Evolutionary conservation across 2,888 invertebrate genomes (phyloP).

Genomic region (Linnaemya vulpina): DNA sequence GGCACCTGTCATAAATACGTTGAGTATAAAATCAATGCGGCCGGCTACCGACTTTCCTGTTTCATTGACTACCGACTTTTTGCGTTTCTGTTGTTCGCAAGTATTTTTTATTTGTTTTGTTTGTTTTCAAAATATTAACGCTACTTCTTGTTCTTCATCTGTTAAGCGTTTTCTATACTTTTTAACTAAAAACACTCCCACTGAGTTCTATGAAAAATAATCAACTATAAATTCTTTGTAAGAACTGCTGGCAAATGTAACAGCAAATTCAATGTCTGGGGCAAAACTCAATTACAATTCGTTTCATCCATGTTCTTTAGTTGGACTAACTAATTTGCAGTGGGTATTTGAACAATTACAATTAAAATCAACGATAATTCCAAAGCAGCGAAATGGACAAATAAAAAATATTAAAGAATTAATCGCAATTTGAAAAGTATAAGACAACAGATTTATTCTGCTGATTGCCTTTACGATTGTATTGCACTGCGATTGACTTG

Average conservation of each 20-base stretch:
- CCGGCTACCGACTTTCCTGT: conserved; percentile 55
- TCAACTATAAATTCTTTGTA: conserved; percentile 60
- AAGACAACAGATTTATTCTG: conserved; percentile 50
- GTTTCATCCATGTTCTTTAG: background rate
- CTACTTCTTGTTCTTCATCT: conserved; percentile 5
- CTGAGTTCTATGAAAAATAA: conserved; percentile 68
- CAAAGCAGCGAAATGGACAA: conserved; percentile 2
- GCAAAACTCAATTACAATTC: conserved; percentile 67
- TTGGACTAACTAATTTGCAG: conserved; percentile 20
- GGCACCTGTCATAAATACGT: conserved; percentile 65
- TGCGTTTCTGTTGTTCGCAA: background rate
- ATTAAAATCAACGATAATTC: conserved; percentile 59
- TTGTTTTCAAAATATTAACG: background rate
- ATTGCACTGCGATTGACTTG: conserved; percentile 19
- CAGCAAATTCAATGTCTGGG: conserved; percentile 55
- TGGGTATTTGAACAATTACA: conserved; percentile 61
- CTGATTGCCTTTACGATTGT: conserved; percentile 55
- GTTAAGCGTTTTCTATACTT: background rate
- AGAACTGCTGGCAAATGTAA: conserved; percentile 40
- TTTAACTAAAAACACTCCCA: conserved; percentile 61
- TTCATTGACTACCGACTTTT: conserved; percentile 58
- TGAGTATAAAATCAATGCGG: conserved; percentile 51
- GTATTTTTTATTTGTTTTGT: conserved; percentile 28
- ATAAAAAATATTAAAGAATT: conserved; percentile 4
- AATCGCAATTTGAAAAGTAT: conserved; percentile 33